Percentiles rank a stretch among this genome's conserved stretches.
These are phyloP conservation scores for Monoplex corrugatus DNA, from an alignment of 2,888 invertebrate genomes.

Conservation along the genomic window DNA sequence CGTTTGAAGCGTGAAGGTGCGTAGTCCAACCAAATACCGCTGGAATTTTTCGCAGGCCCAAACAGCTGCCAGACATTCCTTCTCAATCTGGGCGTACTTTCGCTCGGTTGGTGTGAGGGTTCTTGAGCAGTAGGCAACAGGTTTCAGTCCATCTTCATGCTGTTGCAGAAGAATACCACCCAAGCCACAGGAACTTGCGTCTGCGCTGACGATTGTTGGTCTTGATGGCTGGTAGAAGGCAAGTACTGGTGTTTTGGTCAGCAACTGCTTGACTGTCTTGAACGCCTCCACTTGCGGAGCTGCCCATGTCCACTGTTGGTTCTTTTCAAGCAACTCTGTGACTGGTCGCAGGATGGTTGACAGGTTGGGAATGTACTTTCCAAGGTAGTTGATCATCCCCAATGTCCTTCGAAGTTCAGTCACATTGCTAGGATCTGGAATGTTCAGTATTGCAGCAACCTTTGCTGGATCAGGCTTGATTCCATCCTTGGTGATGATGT, in stretches of 20 bases:
- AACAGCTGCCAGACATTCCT: neutral
- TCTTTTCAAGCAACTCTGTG: constrained; percentile 21
- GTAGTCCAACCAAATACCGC: constrained; percentile 15
- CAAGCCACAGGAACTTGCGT: constrained; percentile 14
- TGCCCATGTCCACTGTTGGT: neutral
- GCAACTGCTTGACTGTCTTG: neutral
- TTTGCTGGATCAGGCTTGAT: neutral
- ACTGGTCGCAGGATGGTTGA: constrained; percentile 24
- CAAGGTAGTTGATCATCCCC: constrained; percentile 30
- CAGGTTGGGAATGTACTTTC: constrained; percentile 18
- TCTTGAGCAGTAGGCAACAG: constrained; percentile 32
- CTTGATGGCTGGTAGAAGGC: neutral
- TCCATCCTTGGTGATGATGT: neutral
- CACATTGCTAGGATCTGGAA: neutral
- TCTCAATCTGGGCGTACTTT: neutral
- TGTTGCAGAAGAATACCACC: neutral
- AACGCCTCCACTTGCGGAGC: constrained; percentile 24
- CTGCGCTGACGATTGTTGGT: constrained; percentile 17
- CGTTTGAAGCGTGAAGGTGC: neutral
- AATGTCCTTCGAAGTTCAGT: constrained; percentile 13
- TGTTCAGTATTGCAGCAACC: neutral
- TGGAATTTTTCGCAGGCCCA: constrained; percentile 32
- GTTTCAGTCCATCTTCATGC: neutral
- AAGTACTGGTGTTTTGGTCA: neutral
- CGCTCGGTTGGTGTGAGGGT: neutral